phyloP scores from a whole-genome alignment of 1,140 invertebrate genomes.

The Caenorhabditis remanei region DNA sequence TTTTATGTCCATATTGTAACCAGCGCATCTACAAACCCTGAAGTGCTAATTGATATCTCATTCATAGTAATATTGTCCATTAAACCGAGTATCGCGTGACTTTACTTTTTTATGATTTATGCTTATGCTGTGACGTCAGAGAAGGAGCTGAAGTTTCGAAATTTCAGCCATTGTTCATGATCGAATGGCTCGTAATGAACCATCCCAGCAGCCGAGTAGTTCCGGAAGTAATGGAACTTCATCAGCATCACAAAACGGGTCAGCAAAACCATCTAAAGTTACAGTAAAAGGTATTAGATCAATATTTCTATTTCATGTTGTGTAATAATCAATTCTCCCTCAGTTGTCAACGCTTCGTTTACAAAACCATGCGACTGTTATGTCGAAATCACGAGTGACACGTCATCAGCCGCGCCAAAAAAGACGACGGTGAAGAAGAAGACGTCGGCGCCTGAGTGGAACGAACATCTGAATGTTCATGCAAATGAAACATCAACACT shows the following conservation, averaged over 20 bases:
- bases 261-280: slow-evolving; percentile 23
- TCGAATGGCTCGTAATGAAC: slow-evolving; percentile 35
- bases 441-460: slow-evolving; percentile 73
- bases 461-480: slow-evolving; percentile 68
- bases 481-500: slow-evolving; percentile 72
- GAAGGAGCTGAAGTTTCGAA: background rate
- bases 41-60: background rate
- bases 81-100: background rate
- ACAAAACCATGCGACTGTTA: slow-evolving; percentile 69
- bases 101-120: background rate
- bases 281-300: slow-evolving; percentile 24
- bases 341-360: slow-evolving; percentile 67
- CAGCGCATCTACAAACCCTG: background rate
- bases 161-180: slow-evolving; percentile 37
- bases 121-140: background rate
- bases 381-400: slow-evolving; percentile 68
- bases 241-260: slow-evolving; percentile 8
- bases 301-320: too few relatives aligned
- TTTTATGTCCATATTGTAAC: background rate
- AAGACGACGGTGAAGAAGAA: slow-evolving; percentile 70
- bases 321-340: slow-evolving; percentile 7
- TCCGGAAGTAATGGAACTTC: slow-evolving; percentile 25
- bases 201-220: slow-evolving; percentile 23
- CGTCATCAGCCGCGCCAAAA: slow-evolving; percentile 53
- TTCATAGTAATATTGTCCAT: background rate